Base-by-base conservation (phyloP, 2,113 vertebrate genomes). In the Mandrillus leucophaeus region DNA sequence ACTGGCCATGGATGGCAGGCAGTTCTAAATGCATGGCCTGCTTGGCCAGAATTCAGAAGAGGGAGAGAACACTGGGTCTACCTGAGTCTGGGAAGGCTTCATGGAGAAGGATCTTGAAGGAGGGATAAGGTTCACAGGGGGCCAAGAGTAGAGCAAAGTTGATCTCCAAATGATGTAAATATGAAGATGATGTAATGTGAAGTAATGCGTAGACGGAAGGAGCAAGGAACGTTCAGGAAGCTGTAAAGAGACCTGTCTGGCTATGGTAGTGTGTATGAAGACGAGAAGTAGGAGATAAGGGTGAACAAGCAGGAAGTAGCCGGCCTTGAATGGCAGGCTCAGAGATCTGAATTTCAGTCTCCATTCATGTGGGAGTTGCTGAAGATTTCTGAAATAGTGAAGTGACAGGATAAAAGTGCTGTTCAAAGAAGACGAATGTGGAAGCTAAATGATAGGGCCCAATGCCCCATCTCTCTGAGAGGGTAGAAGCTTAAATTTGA, bases 341-440 rank as follows among this genome's bases (percentile, higher is more conserved):
- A 94, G 86, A 75, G 22, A 83, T 52, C 38, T 73, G 52, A 97
- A 87, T 66, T 90, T 76, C 52, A 27, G 72, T 90, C 43, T 94
- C 23, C 32, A 32, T 52, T 94, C 3, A 14, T 48, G 35, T 85
- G 59, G n/a, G 25, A 86, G 25, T n/a, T 64, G 48, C 66, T 82
- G 55, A 81, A 93, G n/a, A n/a, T 95, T 25, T 88, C 72, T 75
- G 12, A 70, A 80, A 84, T 11, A 84, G 16, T 38, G 64, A 84
- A 88, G 68, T 73, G 22, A 88, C 43, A 48, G 86, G 14, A 59
- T 14, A 25, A 88, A 82, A 50, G 35, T 32, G 27, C 27, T n/a
- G 79, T 76, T 95, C 82, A 75, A 18, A 38, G 52, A 87, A 70
- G 76, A 59, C 68, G 64, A 22, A 59, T 50, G 45, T 68, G 45